A percentile compares a stretch with the other conserved stretches of the same genome.
These are phyloP conservation scores for Lasiurus cinereus DNA, from an alignment of 2,113 vertebrate species.

Conservation along the genomic window DNA sequence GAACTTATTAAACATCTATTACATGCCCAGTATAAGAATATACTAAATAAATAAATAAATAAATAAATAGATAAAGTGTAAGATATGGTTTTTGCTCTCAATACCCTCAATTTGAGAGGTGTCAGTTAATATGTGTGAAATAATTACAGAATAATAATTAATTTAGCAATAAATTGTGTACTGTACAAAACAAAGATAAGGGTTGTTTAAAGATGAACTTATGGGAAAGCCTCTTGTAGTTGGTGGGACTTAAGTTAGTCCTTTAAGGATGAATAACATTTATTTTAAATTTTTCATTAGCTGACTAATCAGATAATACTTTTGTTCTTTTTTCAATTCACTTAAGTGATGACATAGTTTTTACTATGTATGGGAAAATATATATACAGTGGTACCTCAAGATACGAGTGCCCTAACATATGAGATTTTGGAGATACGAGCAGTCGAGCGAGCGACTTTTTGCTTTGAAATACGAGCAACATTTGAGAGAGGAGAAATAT, in stretches of 20 bases:
- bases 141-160: slow-evolving; percentile 32
- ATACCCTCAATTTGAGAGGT: neutral
- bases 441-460: too few species aligned
- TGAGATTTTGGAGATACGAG: too few species aligned
- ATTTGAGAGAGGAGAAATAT: too few species aligned
- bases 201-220: neutral
- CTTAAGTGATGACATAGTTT: neutral
- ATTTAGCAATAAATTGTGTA: slow-evolving; percentile 10
- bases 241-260: neutral
- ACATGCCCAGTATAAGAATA: neutral
- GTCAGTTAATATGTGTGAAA: slow-evolving; percentile 9
- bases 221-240: neutral
- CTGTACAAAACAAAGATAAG: neutral
- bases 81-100: neutral
- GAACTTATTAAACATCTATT: slow-evolving; percentile 13
- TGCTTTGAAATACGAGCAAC: too few species aligned
- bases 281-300: slow-evolving; percentile 42
- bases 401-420: too few species aligned
- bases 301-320: neutral
- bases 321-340: slow-evolving; percentile 2
- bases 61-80: neutral
- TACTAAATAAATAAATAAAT: neutral
- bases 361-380: neutral
- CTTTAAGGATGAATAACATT: neutral
- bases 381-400: neutral